Percentiles rank a stretch among this genome's conserved stretches.
Conservation (phyloP, 2,888 invertebrate genomes). For the Hyalella azteca region DNA sequence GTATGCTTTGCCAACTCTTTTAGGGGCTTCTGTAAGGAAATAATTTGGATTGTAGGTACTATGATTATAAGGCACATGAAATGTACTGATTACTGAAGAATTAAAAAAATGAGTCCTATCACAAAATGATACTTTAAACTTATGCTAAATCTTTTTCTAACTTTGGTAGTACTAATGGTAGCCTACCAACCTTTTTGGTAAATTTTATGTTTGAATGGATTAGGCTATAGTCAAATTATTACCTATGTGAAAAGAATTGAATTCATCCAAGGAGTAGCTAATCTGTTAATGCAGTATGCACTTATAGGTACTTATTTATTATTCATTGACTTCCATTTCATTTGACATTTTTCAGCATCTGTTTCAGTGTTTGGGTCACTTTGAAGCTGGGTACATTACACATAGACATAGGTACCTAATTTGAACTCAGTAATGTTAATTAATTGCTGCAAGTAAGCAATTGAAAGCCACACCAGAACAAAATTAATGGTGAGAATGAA, state of each 20-base stretch:
- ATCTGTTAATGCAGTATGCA: no score
- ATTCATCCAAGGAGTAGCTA: background rate
- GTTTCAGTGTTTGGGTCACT: no score
- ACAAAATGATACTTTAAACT: background rate
- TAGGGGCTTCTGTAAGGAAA: conserved; percentile 50
- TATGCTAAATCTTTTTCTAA: background rate
- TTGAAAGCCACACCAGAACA: no score
- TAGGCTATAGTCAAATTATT: background rate
- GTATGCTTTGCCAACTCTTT: conserved; percentile 57
- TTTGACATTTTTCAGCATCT: no score
- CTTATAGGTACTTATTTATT: no score
- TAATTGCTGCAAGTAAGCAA: no score
- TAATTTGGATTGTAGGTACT: background rate
- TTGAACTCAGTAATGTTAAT: no score
- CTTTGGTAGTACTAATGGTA: background rate
- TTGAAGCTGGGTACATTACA: no score
- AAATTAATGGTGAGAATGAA: no score
- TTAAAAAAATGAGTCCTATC: background rate
- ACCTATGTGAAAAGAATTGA: background rate
- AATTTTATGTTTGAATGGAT: background rate
- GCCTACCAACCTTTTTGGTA: background rate
- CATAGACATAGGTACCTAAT: no score
- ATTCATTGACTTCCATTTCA: no score
- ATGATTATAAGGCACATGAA: background rate
- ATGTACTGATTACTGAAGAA: background rate